Base-by-base conservation (phyloP, 2,888 invertebrate species). In the Corythucha ciliata region DNA sequence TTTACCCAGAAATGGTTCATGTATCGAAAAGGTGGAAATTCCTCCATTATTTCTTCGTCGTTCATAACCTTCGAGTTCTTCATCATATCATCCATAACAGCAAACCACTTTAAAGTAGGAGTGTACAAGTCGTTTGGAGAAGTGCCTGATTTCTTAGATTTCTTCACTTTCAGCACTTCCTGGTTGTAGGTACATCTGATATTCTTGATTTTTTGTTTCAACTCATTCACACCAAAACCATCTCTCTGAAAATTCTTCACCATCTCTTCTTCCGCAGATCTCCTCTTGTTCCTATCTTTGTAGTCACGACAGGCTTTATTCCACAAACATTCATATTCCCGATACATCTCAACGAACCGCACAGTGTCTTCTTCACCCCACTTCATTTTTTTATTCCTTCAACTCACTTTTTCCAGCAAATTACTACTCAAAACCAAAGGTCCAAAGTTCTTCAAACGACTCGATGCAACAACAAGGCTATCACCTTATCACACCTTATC, bases 301-400 rank as follows among this genome's bases (percentile, higher is more conserved):
- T 74, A 74, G 8, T 65, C 66, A 1, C 67, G 63, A 57, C 71
- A 69, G 36, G 63, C 59, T 1, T 71, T 69, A 61, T 73, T 71
- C 74, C 74, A 74, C 10, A 74, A 64, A 54, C 72, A 72, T 60
- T 73, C 73, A 52, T 72, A 67, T 55, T 69, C 70, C 47, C 72
- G 63, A 62, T 74, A 74, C 47, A 72, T 64, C 63, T 70, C 72
- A 10, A 74, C 72, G 58, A 74, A 74, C 58, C 69, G 66, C 50
- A 70, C 59, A 2, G 74, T 74, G 20, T 69, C 67, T 34, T 68
- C 62, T 64, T 74, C 73, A 57, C 69, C 67, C 74, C 74, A 74
- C 58, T 70, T 62, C 54, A 56, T 54, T 22, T 51, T 51, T n/a
- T 29, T 29, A 12, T 12, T 29, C n/a, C 40, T 40, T 20, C 40